phyloP scores from a whole-genome alignment of 1,140 invertebrate species.

The Drosophila jambulina region DNA sequence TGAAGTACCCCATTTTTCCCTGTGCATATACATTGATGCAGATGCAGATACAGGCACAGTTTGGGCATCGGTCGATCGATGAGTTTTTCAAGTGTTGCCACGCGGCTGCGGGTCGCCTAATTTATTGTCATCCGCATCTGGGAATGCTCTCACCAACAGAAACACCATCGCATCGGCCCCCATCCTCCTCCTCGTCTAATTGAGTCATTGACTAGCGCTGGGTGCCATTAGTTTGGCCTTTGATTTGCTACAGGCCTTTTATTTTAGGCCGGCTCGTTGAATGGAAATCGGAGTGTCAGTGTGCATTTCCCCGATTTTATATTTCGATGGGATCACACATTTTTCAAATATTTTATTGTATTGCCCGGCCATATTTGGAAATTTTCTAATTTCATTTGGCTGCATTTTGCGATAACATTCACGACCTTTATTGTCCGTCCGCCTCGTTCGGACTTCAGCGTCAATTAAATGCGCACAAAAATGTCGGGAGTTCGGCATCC shows the following conservation, averaged over 20 bases:
- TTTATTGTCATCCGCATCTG: constrained; percentile 64
- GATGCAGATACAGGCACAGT: constrained; percentile 22
- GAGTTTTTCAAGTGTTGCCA: constrained; percentile 75
- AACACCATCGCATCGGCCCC: constrained; percentile 3
- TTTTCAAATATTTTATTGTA: constrained; percentile 65
- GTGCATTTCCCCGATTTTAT: constrained; percentile 30
- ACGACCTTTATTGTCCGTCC: constrained; percentile 58
- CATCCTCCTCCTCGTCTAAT: constrained; percentile 50
- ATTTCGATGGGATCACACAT: constrained; percentile 47
- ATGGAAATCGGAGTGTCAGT: constrained; percentile 62
- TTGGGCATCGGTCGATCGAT: constrained; percentile 52
- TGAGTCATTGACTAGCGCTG: constrained; percentile 74
- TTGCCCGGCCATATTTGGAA: constrained; percentile 65
- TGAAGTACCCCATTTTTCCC: neutral
- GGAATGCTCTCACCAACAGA: constrained; percentile 33
- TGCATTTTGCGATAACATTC: constrained; percentile 78
- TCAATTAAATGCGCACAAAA: constrained; percentile 70
- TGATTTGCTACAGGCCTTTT: constrained; percentile 33
- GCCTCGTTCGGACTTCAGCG: constrained; percentile 53
- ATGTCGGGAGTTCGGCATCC: neutral
- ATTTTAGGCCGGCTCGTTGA: constrained; percentile 61
- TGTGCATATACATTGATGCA: constrained; percentile 1
- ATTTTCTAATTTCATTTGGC: constrained; percentile 67
- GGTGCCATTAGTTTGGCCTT: constrained; percentile 61
- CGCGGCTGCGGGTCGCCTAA: constrained; percentile 73